Percentiles rank a stretch among this genome's conserved stretches.
These are phyloP conservation scores for Platypus cylindrus DNA, from an alignment of 2,888 invertebrate genomes.

Conservation along the genomic window DNA sequence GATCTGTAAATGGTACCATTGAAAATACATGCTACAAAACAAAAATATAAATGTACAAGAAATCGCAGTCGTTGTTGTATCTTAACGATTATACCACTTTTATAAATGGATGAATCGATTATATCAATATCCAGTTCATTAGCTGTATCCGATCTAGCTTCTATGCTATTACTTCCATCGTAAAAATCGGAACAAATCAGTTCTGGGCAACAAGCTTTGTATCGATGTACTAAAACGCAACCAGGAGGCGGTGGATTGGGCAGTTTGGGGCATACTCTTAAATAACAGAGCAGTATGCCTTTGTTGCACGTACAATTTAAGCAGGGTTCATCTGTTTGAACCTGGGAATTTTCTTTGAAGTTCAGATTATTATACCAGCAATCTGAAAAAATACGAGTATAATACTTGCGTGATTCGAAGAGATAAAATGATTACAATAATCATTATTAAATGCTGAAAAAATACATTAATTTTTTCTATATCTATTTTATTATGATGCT, in stretches of 20 bases:
- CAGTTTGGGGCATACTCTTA: conserved; percentile 62
- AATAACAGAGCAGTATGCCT: conserved; percentile 61
- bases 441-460: background rate
- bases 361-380: conserved; percentile 62
- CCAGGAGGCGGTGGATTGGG: conserved; percentile 63
- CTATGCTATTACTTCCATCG: conserved; percentile 25
- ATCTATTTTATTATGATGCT: no score
- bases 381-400: conserved; percentile 34
- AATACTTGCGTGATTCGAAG: background rate
- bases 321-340: conserved; percentile 62
- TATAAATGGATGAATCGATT: conserved; percentile 5
- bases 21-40: conserved; percentile 50
- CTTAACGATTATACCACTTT: conserved; percentile 19
- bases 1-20: conserved; percentile 63
- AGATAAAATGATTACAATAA: no score
- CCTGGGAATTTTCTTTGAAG: conserved; percentile 51
- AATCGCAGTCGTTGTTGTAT: no score
- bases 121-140: conserved; percentile 13
- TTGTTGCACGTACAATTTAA: conserved; percentile 62
- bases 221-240: conserved; percentile 57
- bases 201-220: conserved; percentile 63
- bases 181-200: conserved; percentile 49
- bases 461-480: no score
- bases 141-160: conserved; percentile 27
- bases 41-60: no score